Conservation (phyloP, 2,113 vertebrate species). For the Bos javanicus region DNA sequence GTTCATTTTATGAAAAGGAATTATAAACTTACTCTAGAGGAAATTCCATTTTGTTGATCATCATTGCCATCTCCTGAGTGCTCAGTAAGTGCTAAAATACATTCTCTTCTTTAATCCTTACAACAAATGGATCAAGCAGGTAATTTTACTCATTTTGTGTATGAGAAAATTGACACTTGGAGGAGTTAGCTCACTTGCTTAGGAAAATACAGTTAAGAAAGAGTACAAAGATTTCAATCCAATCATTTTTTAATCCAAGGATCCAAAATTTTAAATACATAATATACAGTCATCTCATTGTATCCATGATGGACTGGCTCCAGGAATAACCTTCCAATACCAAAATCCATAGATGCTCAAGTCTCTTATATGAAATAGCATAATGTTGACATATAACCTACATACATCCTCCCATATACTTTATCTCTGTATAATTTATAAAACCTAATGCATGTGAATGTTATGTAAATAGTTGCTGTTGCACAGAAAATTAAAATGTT, state of each 20-base stretch:
- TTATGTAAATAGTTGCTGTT: neutral
- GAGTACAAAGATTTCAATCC: neutral
- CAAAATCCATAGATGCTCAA: neutral
- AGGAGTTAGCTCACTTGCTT: neutral
- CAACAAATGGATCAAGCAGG: neutral
- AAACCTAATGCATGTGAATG: neutral
- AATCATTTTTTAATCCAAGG: neutral
- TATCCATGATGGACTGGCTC: neutral
- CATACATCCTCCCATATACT: neutral
- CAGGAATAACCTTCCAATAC: neutral
- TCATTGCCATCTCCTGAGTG: neutral
- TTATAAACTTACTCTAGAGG: neutral
- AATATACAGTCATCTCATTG: neutral
- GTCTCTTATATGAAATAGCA: neutral
- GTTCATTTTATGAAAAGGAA: neutral
- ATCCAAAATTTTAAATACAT: neutral
- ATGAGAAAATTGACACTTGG: neutral
- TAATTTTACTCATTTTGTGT: neutral
- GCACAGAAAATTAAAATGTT: neutral
- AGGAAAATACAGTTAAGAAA: neutral
- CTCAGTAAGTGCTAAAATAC: neutral
- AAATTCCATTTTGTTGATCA: neutral
- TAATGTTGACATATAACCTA: neutral
- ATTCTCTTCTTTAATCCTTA: neutral
- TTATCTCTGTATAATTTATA: neutral